phyloP scores from a whole-genome alignment of 2,113 vertebrate genomes.

The Poeciliopsis retropinna region DNA sequence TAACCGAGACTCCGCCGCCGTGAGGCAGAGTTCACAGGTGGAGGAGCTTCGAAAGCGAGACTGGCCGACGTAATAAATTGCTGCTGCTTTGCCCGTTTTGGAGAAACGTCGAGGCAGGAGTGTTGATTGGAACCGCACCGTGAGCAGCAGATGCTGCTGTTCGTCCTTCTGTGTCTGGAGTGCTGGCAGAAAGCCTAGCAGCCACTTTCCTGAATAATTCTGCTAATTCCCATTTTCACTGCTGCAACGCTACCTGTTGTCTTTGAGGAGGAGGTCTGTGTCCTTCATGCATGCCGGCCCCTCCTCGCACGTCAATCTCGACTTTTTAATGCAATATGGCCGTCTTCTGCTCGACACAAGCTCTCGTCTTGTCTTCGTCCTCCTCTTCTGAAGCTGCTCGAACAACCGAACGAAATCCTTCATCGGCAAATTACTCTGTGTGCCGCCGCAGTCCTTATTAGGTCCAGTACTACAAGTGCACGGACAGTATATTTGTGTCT shows the following conservation, averaged over 20 bases:
- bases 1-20: not conserved
- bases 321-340: conserved; percentile 59
- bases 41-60: conserved; percentile 7
- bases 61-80: conserved; percentile 12
- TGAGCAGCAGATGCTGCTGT: conserved; percentile 36
- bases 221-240: conserved; percentile 64
- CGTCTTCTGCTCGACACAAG: conserved; percentile 37
- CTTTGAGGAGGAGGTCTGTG: conserved; percentile 55
- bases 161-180: conserved; percentile 41
- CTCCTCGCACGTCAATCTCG: conserved; percentile 48
- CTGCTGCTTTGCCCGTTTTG: conserved; percentile 26
- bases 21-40: conserved; percentile 3
- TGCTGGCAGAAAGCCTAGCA: conserved; percentile 68
- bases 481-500: conserved; percentile 18
- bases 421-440: conserved; percentile 5
- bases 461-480: conserved; percentile 3
- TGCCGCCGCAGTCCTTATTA: not conserved
- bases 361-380: conserved; percentile 20
- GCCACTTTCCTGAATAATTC: conserved; percentile 75
- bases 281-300: conserved; percentile 60
- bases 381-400: conserved; percentile 4
- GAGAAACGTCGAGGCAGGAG: conserved; percentile 25
- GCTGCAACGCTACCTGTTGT: conserved; percentile 53
- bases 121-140: conserved; percentile 25
- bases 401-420: conserved; percentile 13